Base-by-base conservation (phyloP, 2,888 invertebrate genomes). In the Frankliniella fusca region DNA sequence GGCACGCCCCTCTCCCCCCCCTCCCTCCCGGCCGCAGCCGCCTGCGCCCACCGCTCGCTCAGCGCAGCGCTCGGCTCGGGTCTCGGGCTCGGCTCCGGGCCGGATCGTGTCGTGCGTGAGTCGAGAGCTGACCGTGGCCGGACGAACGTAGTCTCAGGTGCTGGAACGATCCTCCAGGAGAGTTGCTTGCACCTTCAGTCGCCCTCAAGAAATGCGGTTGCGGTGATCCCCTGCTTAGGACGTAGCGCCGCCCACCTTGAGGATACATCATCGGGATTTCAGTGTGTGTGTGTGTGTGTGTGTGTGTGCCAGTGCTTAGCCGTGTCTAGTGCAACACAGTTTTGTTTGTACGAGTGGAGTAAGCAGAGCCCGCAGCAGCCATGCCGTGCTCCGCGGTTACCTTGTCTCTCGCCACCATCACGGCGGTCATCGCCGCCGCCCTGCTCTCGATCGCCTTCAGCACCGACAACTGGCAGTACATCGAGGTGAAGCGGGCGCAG, bases 311-410 rank as follows among this genome's bases (percentile, higher is more conserved):
- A 61, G 61, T 61, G 61, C 61, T n/a, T 7, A 61, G 61, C 61
- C 61, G 20, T 27, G 70, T 54, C 18, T 15, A 54, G 54, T 54
- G 54, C 54, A 15, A 54, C 18, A 20, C 15, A 87, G 87, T 87
- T 88, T 15, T 87, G 87, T 87, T 88, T 15, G 87, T 88, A 81
- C 83, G 38, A 38, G 38, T 61, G 61, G 61, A 61, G 61, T 61
- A 15, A 61, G n/a, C 61, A 18, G 20, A 18, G 15, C 18, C 11
- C 61, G 15, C 11, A 18, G 10, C 70, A n/a, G 27, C 70, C 90
- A 96, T 96, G 96, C 96, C 96, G 90, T 96, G 96, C 91, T 96
- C 96, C 87, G 97, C 97, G 87, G 95, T 97, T 88, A 96, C 97
- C 88, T 91, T 97, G 89, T 97, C 97, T 89, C 92, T 97, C 90